Evolutionary conservation across 2,113 vertebrate genomes (phyloP).

Genomic region (Nerophis lumbriciformis): DNA sequence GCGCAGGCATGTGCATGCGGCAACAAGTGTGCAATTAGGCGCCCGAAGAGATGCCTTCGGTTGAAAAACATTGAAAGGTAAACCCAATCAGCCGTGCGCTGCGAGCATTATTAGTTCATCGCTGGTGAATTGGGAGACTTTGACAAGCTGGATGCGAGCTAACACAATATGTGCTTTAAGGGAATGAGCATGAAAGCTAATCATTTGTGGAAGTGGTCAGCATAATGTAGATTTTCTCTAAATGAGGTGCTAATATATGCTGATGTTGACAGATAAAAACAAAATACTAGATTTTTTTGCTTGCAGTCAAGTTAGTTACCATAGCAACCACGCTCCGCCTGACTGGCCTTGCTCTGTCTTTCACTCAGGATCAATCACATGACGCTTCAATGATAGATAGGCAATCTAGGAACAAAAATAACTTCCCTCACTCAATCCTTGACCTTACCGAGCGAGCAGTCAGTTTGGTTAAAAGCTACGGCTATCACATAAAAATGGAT

Average conservation of each 20-base stretch:
- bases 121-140: slow-evolving; percentile 5
- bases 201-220: slow-evolving; percentile 27
- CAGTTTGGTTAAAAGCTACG: slow-evolving; percentile 59
- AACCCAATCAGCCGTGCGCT: slow-evolving; percentile 18
- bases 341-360: slow-evolving; percentile 34
- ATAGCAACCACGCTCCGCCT: not conserved
- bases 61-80: slow-evolving; percentile 26
- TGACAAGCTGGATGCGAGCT: slow-evolving; percentile 6
- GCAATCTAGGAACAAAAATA: slow-evolving; percentile 61
- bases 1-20: slow-evolving; percentile 24
- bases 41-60: slow-evolving; percentile 38
- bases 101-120: slow-evolving; percentile 28
- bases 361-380: slow-evolving; percentile 59
- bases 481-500: slow-evolving; percentile 62
- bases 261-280: slow-evolving; percentile 4
- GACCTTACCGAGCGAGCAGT: slow-evolving; percentile 53
- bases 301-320: not conserved
- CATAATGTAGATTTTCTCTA: slow-evolving; percentile 11
- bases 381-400: slow-evolving; percentile 49
- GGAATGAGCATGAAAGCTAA: slow-evolving; percentile 21
- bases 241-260: slow-evolving; percentile 4
- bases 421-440: slow-evolving; percentile 64
- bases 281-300: not conserved
- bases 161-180: slow-evolving; percentile 10
- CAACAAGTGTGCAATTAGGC: slow-evolving; percentile 72